A percentile compares a stretch with the other conserved stretches of the same genome.
These are phyloP conservation scores for Epinephelus lanceolatus DNA, from an alignment of 2,113 vertebrate species.

Conservation along the genomic window DNA sequence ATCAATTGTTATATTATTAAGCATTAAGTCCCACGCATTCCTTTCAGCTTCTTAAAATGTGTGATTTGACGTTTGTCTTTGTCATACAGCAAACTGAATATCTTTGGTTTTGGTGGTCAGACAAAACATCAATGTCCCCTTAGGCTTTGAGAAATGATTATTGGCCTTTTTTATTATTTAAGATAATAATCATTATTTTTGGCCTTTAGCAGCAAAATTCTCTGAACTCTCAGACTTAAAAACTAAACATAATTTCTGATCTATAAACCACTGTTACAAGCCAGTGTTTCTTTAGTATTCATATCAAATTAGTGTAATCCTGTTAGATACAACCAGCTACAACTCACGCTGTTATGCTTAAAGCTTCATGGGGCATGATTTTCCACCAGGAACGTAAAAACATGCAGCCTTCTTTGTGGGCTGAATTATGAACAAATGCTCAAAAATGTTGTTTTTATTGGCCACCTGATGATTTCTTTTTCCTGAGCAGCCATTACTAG, in stretches of 20 bases:
- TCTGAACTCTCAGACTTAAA: slow-evolving; percentile 15
- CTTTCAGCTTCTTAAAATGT: background rate
- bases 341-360: background rate
- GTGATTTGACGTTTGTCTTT: background rate
- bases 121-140: background rate
- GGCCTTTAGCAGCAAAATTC: background rate
- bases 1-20: background rate
- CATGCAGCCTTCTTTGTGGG: background rate
- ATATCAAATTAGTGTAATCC: slow-evolving; percentile 41
- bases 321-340: slow-evolving; percentile 10
- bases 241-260: background rate
- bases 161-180: slow-evolving; percentile 10
- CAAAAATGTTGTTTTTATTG: background rate
- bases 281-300: background rate
- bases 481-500: background rate
- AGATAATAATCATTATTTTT: slow-evolving; percentile 24
- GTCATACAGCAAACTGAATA: background rate
- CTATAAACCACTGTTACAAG: slow-evolving; percentile 4
- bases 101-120: background rate
- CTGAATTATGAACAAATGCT: background rate
- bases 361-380: background rate
- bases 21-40: background rate
- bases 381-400: background rate
- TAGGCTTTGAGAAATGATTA: background rate
- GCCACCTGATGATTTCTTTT: background rate